Base-by-base conservation (phyloP, 2,113 vertebrate species). In the Herpetotheres cachinnans region DNA sequence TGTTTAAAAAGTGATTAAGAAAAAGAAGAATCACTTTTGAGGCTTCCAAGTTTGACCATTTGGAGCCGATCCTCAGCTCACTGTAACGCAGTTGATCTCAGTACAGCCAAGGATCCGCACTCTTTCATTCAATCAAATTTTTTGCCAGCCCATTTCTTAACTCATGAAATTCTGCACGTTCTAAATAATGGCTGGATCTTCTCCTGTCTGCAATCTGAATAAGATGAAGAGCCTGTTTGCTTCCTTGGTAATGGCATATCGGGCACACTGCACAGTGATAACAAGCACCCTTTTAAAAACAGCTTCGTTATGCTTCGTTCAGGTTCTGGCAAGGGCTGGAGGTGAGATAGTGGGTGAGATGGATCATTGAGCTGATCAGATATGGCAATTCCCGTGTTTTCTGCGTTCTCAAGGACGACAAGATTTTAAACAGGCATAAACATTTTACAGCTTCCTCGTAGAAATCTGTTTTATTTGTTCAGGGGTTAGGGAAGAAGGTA, bases 381-480 rank as follows among this genome's bases (percentile, higher is more conserved):
- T 81, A 83, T 81, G 92, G 96, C 96, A 97, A 89, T 95, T 59
- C 67, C 67, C 92, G 47, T 25, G 34, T 82, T 95, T 95, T 71
- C 77, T 83, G 56, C 19, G 4, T 59, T 96, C 83, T 90, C 82
- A 90, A 76, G 72, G 59, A 92, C 1, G 0, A 67, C 50, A 83
- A 50, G 59, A 42, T 95, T 97, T 97, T 96, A 97, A 94, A 61
- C 56, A 92, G 70, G 74, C 87, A 63, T 59, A 93, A 96, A 95
- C 67, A 79, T 89, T 95, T 97, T 90, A 86, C 82, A 95, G 87
- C 56, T 96, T 74, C 85, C 80, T 96, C 18, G 4, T 73, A 95
- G 80, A 87, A 94, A 92, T 73, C 30, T 38, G 19, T 71, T 97
- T 89, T 76, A 55, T 87, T 85, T 85, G 65, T 90, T 97, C 94